Evolutionary conservation across 2,113 vertebrate genomes (phyloP).

Genomic region (Odocoileus hemionus): DNA sequence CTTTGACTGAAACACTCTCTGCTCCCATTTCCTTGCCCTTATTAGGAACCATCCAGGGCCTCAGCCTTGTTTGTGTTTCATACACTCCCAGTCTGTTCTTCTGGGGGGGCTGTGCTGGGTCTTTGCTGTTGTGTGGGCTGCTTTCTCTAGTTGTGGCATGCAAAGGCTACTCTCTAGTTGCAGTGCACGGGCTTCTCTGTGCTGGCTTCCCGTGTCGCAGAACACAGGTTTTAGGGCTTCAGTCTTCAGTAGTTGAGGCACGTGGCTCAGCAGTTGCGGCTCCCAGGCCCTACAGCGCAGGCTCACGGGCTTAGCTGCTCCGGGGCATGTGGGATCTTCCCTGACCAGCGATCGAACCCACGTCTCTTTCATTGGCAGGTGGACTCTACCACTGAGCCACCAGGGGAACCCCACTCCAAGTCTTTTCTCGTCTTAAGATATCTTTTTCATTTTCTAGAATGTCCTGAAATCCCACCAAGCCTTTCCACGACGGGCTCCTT

Average conservation of each 20-base stretch:
- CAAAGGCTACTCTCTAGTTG: background rate
- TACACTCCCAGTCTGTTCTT: background rate
- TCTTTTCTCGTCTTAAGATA: background rate
- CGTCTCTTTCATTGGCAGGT: background rate
- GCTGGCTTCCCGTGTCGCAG: background rate
- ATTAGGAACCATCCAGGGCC: background rate
- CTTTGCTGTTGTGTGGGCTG: background rate
- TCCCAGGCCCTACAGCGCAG: background rate
- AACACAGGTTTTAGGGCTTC: background rate
- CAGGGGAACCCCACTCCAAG: background rate
- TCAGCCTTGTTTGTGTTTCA: background rate
- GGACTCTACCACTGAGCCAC: background rate
- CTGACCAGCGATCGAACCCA: background rate
- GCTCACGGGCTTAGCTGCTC: background rate
- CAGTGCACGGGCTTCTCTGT: background rate
- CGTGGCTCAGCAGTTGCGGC: accelerated
- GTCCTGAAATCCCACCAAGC: background rate
- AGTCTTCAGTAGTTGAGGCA: background rate
- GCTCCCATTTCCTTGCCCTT: background rate
- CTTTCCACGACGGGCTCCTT: background rate
- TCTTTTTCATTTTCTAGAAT: background rate
- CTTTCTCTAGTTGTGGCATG: background rate
- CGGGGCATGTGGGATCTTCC: background rate
- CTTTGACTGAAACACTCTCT: background rate
- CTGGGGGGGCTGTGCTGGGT: accelerated